Percentiles rank a stretch among this genome's conserved stretches.
These are phyloP conservation scores for Prostheceraeus crozeri DNA, from an alignment of 2,888 invertebrate genomes.

Conservation along the genomic window DNA sequence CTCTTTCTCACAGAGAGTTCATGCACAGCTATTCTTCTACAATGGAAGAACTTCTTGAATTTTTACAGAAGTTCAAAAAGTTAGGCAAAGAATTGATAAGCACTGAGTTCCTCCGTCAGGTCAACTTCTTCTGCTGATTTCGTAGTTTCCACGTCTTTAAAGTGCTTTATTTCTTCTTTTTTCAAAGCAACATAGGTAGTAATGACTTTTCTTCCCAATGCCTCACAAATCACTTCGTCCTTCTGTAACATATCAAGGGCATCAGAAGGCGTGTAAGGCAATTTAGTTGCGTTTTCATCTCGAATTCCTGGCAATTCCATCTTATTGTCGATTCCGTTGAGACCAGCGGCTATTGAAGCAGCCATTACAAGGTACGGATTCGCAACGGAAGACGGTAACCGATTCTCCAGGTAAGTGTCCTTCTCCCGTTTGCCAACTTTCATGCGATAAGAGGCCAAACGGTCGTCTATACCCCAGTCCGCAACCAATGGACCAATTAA, in stretches of 20 bases:
- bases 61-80: no score
- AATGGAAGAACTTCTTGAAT: no score
- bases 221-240: neutral
- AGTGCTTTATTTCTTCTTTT: no score
- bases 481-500: conserved; percentile 34
- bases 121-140: no score
- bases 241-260: neutral
- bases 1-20: no score
- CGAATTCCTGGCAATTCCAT: neutral
- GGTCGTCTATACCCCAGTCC: conserved; percentile 36
- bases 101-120: no score
- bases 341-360: conserved; percentile 43
- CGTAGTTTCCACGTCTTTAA: no score
- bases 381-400: conserved; percentile 42
- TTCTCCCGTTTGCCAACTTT: conserved; percentile 33
- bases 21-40: no score
- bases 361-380: conserved; percentile 43
- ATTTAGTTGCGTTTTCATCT: neutral
- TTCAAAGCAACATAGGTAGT: neutral
- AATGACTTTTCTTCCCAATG: neutral
- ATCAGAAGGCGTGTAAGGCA: neutral
- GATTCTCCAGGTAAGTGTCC: conserved; percentile 42
- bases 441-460: conserved; percentile 30
- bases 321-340: conserved; percentile 40
- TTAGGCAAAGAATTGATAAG: no score